Evolutionary conservation across 2,113 vertebrate genomes (phyloP).

Genomic region (Megaleporinus macrocephalus): DNA sequence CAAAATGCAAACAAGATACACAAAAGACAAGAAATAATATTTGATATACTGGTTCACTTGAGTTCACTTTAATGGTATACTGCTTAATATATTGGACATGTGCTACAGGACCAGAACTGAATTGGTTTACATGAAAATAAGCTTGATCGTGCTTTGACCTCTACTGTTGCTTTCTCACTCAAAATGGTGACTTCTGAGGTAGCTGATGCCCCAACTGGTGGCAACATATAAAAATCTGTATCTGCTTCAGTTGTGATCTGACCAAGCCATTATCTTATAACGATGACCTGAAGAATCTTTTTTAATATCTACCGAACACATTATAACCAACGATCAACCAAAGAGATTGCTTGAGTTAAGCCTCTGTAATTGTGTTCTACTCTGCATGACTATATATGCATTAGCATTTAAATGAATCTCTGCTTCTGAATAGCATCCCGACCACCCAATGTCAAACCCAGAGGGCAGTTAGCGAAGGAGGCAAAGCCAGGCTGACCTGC

Average conservation of each 20-base stretch:
- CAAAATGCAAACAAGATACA: too few relatives aligned
- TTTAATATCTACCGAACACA: constrained; percentile 11
- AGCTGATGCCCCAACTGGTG: background rate
- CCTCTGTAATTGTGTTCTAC: constrained; percentile 40
- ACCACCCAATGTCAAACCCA: constrained; percentile 30
- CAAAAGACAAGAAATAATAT: too few relatives aligned
- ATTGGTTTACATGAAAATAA: too few relatives aligned
- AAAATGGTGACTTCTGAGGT: background rate
- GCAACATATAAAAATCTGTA: background rate
- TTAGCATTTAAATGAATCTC: constrained; percentile 53
- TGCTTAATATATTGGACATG: too few relatives aligned
- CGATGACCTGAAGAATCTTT: background rate
- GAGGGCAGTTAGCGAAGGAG: constrained; percentile 35
- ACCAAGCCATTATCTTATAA: constrained; percentile 10
- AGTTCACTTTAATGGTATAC: too few relatives aligned
- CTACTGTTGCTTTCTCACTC: background rate
- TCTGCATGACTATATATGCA: constrained; percentile 41
- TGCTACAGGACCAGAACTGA: too few relatives aligned
- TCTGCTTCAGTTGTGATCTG: constrained; percentile 3
- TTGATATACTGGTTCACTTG: too few relatives aligned
- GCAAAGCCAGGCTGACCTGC: constrained; percentile 42
- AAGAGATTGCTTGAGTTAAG: constrained; percentile 19
- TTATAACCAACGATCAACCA: background rate
- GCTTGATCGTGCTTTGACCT: background rate
- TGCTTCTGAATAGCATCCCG: constrained; percentile 37